A percentile compares a stretch with the other conserved stretches of the same genome.
These are phyloP conservation scores for Anthoptus insignis DNA, from an alignment of 2,888 invertebrate genomes.

Conservation along the genomic window DNA sequence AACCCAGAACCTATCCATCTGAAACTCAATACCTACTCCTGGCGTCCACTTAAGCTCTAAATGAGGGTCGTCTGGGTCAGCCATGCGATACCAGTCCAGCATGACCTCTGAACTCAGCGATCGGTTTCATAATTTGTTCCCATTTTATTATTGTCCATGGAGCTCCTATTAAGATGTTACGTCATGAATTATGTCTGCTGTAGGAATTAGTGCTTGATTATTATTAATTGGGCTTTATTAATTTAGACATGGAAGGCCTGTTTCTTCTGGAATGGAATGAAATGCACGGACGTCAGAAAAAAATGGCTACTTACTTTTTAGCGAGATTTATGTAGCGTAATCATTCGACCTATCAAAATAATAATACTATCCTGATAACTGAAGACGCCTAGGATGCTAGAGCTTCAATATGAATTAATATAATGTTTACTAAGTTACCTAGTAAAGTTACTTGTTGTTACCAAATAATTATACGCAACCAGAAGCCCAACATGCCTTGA, in stretches of 20 bases:
- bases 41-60: conserved; percentile 25
- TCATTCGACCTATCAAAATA: too few relatives aligned
- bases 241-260: neutral
- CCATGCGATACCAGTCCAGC: conserved; percentile 7
- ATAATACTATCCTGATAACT: too few relatives aligned
- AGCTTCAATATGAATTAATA: too few relatives aligned
- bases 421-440: too few relatives aligned
- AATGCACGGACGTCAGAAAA: too few relatives aligned
- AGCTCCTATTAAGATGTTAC: neutral
- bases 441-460: too few relatives aligned
- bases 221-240: neutral
- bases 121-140: conserved; percentile 22
- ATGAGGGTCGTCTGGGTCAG: conserved; percentile 19
- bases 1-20: conserved; percentile 18
- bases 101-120: conserved; percentile 8
- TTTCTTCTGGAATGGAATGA: too few relatives aligned
- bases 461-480: too few relatives aligned
- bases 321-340: too few relatives aligned
- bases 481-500: too few relatives aligned
- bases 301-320: too few relatives aligned
- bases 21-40: conserved; percentile 12
- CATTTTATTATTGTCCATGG: conserved; percentile 1
- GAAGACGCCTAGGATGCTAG: too few relatives aligned
- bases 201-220: neutral
- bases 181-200: neutral